Conservation (phyloP, 2,797 vertebrate genomes). For the Tapera naevia region DNA sequence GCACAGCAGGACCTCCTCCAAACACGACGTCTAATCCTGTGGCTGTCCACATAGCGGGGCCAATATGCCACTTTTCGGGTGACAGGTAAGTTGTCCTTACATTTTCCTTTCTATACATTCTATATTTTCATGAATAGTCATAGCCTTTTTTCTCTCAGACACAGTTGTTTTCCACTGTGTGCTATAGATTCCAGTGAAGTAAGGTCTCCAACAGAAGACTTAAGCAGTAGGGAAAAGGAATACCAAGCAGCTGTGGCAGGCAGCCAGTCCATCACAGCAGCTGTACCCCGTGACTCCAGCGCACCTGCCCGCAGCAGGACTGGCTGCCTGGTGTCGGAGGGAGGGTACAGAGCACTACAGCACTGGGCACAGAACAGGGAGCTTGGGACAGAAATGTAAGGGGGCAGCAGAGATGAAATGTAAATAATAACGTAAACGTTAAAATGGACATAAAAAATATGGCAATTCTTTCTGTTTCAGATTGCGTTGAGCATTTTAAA, state of each 20-base stretch:
- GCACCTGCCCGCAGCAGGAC: not conserved
- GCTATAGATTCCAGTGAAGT: not conserved
- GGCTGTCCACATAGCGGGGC: not conserved
- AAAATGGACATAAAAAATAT: not conserved
- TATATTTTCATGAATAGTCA: not conserved
- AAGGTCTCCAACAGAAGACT: not conserved
- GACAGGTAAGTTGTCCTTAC: not conserved
- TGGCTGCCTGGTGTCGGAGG: not conserved
- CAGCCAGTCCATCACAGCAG: not conserved
- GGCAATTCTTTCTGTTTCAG: not conserved
- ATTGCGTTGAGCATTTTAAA: not conserved
- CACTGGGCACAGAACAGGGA: not conserved
- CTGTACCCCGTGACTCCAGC: not conserved
- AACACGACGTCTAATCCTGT: not conserved
- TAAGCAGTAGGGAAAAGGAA: not conserved
- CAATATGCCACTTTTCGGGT: not conserved
- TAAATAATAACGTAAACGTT: not conserved
- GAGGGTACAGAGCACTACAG: too few species aligned
- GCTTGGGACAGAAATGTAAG: not conserved
- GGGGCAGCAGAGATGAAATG: not conserved
- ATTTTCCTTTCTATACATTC: not conserved
- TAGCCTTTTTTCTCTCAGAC: not conserved
- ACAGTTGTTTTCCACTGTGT: rapidly evolving
- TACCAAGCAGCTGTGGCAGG: not conserved
- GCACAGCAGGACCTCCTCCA: not conserved